A percentile compares a stretch with the other conserved stretches of the same genome.
Evolutionary conservation across 2,113 vertebrate genomes (phyloP).

Genomic region (Hippolais icterina): DNA sequence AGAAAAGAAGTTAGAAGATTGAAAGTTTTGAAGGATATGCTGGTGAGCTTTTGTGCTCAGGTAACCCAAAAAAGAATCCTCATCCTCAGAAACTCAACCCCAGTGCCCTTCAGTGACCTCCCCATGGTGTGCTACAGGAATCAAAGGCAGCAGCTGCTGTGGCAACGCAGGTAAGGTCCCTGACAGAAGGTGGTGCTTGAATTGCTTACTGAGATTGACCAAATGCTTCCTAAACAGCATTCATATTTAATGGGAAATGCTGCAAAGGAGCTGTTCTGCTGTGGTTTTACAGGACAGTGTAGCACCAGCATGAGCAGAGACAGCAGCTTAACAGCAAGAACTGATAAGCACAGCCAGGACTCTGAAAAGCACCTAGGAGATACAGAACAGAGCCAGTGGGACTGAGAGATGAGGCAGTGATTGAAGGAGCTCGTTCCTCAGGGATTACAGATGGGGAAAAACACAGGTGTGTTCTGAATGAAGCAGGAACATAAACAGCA

Average conservation of each 20-base stretch:
- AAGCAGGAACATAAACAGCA: not conserved
- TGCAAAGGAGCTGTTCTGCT: not conserved
- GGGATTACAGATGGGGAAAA: not conserved
- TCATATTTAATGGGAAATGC: not conserved
- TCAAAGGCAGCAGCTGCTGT: not conserved
- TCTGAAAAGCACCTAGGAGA: not conserved
- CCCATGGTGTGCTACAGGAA: not conserved
- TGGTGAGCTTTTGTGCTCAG: not conserved
- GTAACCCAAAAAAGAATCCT: not conserved
- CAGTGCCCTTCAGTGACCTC: not conserved
- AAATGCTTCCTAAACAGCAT: not conserved
- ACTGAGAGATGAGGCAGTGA: not conserved
- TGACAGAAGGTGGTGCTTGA: not conserved
- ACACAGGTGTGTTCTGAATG: not conserved
- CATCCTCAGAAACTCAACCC: not conserved
- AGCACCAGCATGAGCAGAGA: not conserved
- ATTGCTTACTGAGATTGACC: not conserved
- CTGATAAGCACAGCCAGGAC: not conserved
- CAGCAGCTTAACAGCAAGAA: not conserved
- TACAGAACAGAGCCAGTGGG: not conserved
- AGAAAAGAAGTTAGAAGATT: not conserved
- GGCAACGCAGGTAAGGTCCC: not conserved
- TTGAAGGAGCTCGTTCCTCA: not conserved
- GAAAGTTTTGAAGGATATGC: not conserved
- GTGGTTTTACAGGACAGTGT: not conserved